A percentile compares a stretch with the other conserved stretches of the same genome.
Evolutionary conservation across 2,113 vertebrate species (phyloP).

Genomic region (Thamnophis sirtalis): DNA sequence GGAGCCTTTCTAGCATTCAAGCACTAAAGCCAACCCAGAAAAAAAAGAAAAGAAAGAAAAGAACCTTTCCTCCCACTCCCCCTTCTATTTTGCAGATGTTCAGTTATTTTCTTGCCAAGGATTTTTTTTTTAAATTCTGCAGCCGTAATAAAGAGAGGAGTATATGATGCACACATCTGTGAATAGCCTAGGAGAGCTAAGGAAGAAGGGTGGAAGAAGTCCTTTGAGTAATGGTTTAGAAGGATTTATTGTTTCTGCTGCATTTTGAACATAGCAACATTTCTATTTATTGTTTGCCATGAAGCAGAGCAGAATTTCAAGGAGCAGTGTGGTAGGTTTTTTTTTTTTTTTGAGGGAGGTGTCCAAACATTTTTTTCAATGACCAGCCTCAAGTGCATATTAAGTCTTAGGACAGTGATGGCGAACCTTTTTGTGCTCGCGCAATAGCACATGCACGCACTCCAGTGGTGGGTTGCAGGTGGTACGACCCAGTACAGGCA

Average conservation of each 20-base stretch:
- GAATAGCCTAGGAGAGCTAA: slow-evolving; percentile 34
- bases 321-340: background rate
- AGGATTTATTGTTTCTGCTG: slow-evolving; percentile 32
- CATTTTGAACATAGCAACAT: background rate
- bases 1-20: slow-evolving; percentile 34
- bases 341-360: background rate
- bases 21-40: slow-evolving; percentile 45
- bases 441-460: no score
- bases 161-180: slow-evolving; percentile 40
- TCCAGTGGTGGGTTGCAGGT: no score
- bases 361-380: slow-evolving; percentile 15
- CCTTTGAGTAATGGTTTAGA: slow-evolving; percentile 12
- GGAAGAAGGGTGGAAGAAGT: slow-evolving; percentile 26
- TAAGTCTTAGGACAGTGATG: background rate
- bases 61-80: background rate
- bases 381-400: slow-evolving; percentile 13
- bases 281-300: background rate
- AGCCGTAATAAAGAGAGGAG: slow-evolving; percentile 30
- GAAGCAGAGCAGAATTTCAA: background rate
- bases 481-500: no score
- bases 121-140: background rate
- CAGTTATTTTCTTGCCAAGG: slow-evolving; percentile 53
- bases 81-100: slow-evolving; percentile 52
- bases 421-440: no score
- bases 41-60: background rate